A percentile compares a stretch with the other conserved stretches of the same genome.
Evolutionary conservation across 2,888 invertebrate genomes (phyloP).

Genomic region (Idaea dimidiata): DNA sequence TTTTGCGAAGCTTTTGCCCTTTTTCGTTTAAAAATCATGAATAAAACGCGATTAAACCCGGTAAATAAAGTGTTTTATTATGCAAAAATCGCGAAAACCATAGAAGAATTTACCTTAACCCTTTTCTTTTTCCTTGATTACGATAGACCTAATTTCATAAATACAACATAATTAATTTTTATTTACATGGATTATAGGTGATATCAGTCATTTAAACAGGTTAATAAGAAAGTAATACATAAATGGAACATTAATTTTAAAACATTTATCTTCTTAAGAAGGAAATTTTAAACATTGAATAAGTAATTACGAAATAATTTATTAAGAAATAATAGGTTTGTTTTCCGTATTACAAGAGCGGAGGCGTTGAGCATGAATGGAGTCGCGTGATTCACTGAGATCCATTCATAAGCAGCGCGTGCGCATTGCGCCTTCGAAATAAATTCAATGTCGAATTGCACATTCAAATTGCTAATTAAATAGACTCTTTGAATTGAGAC

Average conservation of each 20-base stretch:
- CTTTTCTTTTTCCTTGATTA: too few relatives aligned
- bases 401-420: conserved; percentile 65
- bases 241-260: neutral
- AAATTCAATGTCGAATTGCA: conserved; percentile 47
- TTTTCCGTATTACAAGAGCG: conserved; percentile 58
- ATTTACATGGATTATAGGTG: too few relatives aligned
- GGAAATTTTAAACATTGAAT: neutral
- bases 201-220: too few relatives aligned
- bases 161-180: too few relatives aligned
- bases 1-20: too few relatives aligned
- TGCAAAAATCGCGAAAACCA: too few relatives aligned
- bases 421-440: conserved; percentile 45
- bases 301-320: conserved; percentile 10
- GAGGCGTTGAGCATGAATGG: conserved; percentile 70
- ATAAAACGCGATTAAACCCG: too few relatives aligned
- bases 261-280: neutral
- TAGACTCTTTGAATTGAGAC: conserved; percentile 17
- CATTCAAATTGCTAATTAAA: conserved; percentile 33
- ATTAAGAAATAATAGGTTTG: conserved; percentile 59
- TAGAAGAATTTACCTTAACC: too few relatives aligned
- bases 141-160: too few relatives aligned
- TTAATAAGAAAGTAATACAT: neutral
- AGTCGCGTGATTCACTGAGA: conserved; percentile 67
- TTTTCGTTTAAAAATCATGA: too few relatives aligned
- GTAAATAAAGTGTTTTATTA: too few relatives aligned